These are phyloP conservation scores for Limenitis camilla DNA, from an alignment of 2,888 invertebrate genomes.

Conservation along the genomic window DNA sequence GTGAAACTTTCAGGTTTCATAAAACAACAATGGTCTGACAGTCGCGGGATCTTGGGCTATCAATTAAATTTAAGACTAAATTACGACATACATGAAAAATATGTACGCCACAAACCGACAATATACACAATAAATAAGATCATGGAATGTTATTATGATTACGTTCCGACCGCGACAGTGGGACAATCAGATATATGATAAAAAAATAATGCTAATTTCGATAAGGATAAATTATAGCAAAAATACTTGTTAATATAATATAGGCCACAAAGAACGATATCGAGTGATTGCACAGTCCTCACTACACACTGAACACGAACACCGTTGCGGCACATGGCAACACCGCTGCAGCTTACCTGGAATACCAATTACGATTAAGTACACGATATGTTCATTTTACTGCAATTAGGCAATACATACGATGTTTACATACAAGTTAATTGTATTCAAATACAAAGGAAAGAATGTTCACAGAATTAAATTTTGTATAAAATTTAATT, in stretches of 20 bases:
- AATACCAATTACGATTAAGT: no score
- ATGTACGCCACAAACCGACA: conserved; percentile 63
- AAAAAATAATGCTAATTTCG: conserved; percentile 62
- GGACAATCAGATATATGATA: conserved; percentile 40
- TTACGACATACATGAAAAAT: conserved; percentile 66
- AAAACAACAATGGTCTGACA: no score
- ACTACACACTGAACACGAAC: conserved; percentile 10
- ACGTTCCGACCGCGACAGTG: conserved; percentile 42
- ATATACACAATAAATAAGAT: conserved; percentile 74
- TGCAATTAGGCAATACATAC: no score
- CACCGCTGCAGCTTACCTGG: no score
- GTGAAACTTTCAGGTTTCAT: no score
- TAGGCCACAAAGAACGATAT: conserved; percentile 33
- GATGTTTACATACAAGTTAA: no score
- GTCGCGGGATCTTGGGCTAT: no score
- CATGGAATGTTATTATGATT: conserved; percentile 71
- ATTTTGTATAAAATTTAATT: no score
- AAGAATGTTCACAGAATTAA: no score
- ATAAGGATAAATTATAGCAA: conserved; percentile 68
- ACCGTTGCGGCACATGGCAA: no score
- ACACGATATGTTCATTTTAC: no score
- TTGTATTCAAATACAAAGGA: no score
- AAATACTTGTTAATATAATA: conserved; percentile 66
- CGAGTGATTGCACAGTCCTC: conserved; percentile 20
- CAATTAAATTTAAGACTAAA: conserved; percentile 42